These are phyloP conservation scores for Siderastrea radians DNA, from an alignment of 92 coral and sea anemone species.

Conservation along the genomic window DNA sequence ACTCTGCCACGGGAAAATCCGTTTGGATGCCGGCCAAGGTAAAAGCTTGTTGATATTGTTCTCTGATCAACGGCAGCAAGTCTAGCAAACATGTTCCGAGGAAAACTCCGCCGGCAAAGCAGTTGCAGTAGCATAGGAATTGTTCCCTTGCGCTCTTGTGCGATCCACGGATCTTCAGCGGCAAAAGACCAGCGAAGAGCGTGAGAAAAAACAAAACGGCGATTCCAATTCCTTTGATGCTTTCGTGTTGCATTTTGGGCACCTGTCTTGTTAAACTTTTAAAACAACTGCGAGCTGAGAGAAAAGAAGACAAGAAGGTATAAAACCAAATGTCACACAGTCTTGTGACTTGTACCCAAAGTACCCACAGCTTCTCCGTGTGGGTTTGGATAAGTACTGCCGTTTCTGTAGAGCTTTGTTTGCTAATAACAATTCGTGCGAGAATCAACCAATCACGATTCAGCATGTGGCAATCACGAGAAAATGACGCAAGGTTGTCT, in stretches of 20 bases:
- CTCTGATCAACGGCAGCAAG: constrained; percentile 89
- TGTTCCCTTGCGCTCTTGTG: constrained; percentile 49
- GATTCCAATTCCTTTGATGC: constrained; percentile 74
- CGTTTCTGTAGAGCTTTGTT: too few relatives aligned
- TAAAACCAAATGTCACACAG: too few relatives aligned
- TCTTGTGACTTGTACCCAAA: too few relatives aligned
- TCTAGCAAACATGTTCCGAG: constrained; percentile 94
- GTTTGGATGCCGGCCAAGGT: constrained; percentile 49
- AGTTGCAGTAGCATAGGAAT: constrained; percentile 81
- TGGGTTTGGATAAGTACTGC: too few relatives aligned
- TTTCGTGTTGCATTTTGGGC: constrained; percentile 58
- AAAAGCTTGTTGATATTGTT: constrained; percentile 80
- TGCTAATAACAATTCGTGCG: background rate
- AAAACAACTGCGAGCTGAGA: too few relatives aligned
- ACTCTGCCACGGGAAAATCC: constrained; percentile 93
- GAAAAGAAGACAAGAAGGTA: too few relatives aligned
- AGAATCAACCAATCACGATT: constrained; percentile 15
- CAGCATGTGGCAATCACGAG: constrained; percentile 18
- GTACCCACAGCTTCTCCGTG: too few relatives aligned
- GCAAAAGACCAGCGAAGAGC: constrained; percentile 77
- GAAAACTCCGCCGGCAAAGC: constrained; percentile 99
- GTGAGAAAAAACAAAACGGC: constrained; percentile 78
- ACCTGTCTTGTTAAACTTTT: too few relatives aligned
- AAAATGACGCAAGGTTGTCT: background rate
- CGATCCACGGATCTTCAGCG: constrained; percentile 78